phyloP scores from a whole-genome alignment of 1,140 invertebrate genomes.

The Himalopsyche phryganea region DNA sequence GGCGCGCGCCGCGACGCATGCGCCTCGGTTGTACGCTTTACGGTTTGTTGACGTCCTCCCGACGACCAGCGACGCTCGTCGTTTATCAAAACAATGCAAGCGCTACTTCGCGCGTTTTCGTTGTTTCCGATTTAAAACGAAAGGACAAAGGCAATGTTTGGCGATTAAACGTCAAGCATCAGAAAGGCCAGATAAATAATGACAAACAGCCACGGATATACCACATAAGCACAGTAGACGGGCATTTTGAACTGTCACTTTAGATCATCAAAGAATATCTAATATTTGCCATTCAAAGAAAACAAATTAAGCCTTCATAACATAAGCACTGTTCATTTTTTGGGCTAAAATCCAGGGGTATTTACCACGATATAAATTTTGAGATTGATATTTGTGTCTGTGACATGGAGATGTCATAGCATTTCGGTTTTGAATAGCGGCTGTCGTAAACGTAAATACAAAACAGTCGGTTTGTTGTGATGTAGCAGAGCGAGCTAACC shows the following conservation, averaged over 20 bases:
- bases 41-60: slow-evolving; percentile 22
- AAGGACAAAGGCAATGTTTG: slow-evolving; percentile 2
- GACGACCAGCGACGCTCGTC: slow-evolving; percentile 12
- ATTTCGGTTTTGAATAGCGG: too few species aligned
- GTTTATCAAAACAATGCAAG: slow-evolving; percentile 10
- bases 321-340: too few species aligned
- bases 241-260: slow-evolving; percentile 39
- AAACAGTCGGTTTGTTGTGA: neutral
- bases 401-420: too few species aligned
- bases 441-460: neutral
- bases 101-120: neutral
- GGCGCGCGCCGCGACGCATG: slow-evolving; percentile 14
- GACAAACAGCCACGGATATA: slow-evolving; percentile 53
- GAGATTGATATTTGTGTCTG: too few species aligned
- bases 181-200: slow-evolving; percentile 51
- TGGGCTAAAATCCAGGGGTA: too few species aligned
- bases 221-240: slow-evolving; percentile 49
- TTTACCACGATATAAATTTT: too few species aligned
- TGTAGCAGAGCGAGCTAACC: neutral
- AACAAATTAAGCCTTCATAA: too few species aligned
- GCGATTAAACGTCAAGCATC: slow-evolving; percentile 49
- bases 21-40: slow-evolving; percentile 10
- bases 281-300: too few species aligned
- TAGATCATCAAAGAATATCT: too few species aligned
- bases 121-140: neutral